A percentile compares a stretch with the other conserved stretches of the same genome.
These are phyloP conservation scores for Bathynomus jamesi DNA, from an alignment of 1,140 invertebrate species.

Conservation along the genomic window DNA sequence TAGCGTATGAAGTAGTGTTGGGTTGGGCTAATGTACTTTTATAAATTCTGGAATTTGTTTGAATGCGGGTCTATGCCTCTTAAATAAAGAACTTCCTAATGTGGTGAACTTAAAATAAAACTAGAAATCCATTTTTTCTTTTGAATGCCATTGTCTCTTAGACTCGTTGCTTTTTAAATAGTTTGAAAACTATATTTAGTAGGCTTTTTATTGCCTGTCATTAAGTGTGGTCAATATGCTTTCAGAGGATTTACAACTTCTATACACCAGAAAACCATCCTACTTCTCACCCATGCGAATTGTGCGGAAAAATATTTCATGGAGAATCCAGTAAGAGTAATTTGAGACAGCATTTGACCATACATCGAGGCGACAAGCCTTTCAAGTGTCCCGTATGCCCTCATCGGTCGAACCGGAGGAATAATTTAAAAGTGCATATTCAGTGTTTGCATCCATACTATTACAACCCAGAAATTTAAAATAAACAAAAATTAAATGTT, in stretches of 20 bases:
- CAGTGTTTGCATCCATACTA: constrained; percentile 25
- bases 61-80: no score
- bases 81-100: no score
- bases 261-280: neutral
- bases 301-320: constrained; percentile 47
- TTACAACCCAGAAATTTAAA: no score
- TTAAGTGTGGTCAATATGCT: constrained; percentile 1
- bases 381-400: constrained; percentile 72
- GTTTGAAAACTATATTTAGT: no score
- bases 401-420: constrained; percentile 55
- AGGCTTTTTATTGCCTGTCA: neutral
- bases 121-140: no score
- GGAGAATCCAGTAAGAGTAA: constrained; percentile 50
- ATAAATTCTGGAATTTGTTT: no score
- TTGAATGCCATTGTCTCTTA: no score
- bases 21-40: no score
- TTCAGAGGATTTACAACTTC: neutral
- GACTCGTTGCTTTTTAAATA: no score
- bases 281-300: constrained; percentile 29
- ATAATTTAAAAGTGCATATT: constrained; percentile 56
- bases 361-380: constrained; percentile 79
- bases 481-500: no score
- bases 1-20: no score
- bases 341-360: constrained; percentile 64
- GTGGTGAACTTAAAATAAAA: no score